These are phyloP conservation scores for Anser brachyrhynchus DNA, from an alignment of 2,113 vertebrate species.

Conservation along the genomic window DNA sequence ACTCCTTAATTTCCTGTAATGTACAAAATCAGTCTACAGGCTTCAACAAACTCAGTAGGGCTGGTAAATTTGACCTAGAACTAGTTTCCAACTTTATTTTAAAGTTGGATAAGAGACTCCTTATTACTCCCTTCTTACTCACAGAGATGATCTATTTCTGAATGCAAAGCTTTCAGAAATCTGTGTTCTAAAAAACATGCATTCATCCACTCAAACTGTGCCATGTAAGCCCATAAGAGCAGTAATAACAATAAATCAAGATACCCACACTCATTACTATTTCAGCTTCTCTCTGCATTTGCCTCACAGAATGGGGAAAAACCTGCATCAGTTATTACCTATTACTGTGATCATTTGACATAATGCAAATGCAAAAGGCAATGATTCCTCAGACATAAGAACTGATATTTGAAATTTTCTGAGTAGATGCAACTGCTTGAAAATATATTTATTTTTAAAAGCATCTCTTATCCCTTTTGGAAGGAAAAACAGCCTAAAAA, in stretches of 20 bases:
- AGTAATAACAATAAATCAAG: constrained; percentile 3
- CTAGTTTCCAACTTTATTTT: constrained; percentile 8
- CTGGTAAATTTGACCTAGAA: neutral
- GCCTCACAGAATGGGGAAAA: neutral
- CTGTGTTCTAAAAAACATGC: constrained; percentile 30
- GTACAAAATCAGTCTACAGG: constrained; percentile 23
- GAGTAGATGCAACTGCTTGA: neutral
- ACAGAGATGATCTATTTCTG: constrained; percentile 43
- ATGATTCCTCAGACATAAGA: neutral
- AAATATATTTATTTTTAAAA: neutral
- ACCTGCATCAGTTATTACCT: neutral
- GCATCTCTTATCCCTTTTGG: neutral
- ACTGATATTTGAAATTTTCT: neutral
- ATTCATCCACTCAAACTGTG: neutral
- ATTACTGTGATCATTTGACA: neutral
- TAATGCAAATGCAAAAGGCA: neutral
- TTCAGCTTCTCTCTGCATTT: neutral
- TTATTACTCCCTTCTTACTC: neutral
- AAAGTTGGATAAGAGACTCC: constrained; percentile 16
- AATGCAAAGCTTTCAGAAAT: constrained; percentile 35
- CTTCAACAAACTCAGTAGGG: constrained; percentile 18
- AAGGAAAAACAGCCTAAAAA: too few relatives aligned
- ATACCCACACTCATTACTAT: neutral
- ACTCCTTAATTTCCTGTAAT: constrained; percentile 51
- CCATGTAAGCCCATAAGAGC: neutral